Evolutionary conservation across 2,113 vertebrate species (phyloP).

Genomic region (Sebastes schlegelii): DNA sequence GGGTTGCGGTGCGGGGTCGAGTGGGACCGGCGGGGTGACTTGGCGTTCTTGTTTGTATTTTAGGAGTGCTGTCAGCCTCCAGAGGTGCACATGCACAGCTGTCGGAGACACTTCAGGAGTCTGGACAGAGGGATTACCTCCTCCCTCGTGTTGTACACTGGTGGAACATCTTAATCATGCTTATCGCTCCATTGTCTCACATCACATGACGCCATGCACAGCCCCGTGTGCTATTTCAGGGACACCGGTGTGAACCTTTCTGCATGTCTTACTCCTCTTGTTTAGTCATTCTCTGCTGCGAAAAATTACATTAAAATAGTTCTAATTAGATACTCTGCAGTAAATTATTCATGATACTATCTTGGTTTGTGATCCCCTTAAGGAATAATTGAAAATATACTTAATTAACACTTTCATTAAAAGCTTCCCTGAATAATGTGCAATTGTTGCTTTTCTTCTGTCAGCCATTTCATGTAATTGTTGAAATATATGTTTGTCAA

Average conservation of each 20-base stretch:
- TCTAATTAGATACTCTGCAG: slow-evolving; percentile 51
- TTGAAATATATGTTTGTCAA: slow-evolving; percentile 58
- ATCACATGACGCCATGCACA: slow-evolving; percentile 26
- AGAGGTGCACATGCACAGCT: slow-evolving; percentile 52
- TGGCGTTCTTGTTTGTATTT: slow-evolving; percentile 25
- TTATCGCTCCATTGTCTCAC: slow-evolving; percentile 42
- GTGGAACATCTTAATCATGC: slow-evolving; percentile 53
- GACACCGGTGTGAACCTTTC: slow-evolving; percentile 7
- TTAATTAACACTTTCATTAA: slow-evolving; percentile 70
- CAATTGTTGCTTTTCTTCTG: slow-evolving; percentile 58
- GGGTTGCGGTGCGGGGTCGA: not conserved
- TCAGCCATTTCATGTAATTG: slow-evolving; percentile 49
- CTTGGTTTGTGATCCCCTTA: slow-evolving; percentile 47
- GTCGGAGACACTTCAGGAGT: slow-evolving; percentile 45
- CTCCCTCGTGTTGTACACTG: slow-evolving; percentile 28
- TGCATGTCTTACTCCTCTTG: slow-evolving; percentile 22
- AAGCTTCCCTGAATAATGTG: slow-evolving; percentile 53
- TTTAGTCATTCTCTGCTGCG: slow-evolving; percentile 11
- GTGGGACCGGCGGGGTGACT: slow-evolving; percentile 9
- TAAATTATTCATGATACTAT: slow-evolving; percentile 60
- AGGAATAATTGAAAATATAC: slow-evolving; percentile 68
- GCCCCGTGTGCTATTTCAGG: slow-evolving; percentile 29
- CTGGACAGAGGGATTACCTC: slow-evolving; percentile 16
- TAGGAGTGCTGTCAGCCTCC: slow-evolving; percentile 40
- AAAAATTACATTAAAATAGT: slow-evolving; percentile 49